Percentiles rank a stretch among this genome's conserved stretches.
Evolutionary conservation across 2,113 vertebrate species (phyloP).

Genomic region (Numida meleagris): DNA sequence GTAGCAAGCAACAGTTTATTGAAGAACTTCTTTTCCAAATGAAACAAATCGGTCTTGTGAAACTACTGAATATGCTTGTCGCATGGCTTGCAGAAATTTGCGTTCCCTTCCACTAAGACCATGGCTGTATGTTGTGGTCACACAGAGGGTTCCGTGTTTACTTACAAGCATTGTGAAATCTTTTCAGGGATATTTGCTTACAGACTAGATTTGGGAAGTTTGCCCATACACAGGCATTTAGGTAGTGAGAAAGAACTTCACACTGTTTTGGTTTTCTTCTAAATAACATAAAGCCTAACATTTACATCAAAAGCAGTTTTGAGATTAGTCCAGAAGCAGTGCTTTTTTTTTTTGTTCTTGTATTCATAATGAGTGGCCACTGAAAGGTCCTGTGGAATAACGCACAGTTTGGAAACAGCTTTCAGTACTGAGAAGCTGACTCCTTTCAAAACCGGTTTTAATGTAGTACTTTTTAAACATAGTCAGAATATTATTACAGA

Average conservation of each 20-base stretch:
- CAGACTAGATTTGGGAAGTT: background rate
- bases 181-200: background rate
- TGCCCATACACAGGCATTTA: background rate
- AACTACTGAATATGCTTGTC: background rate
- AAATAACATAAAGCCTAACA: background rate
- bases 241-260: background rate
- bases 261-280: background rate
- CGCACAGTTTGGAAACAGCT: background rate
- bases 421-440: background rate
- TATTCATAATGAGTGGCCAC: background rate
- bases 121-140: background rate
- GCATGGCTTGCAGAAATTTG: background rate
- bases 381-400: background rate
- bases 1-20: background rate
- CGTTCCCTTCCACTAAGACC: background rate
- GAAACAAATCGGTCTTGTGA: background rate
- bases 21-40: background rate
- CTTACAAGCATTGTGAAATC: background rate
- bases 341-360: background rate
- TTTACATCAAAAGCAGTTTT: background rate
- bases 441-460: conserved; percentile 7
- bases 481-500: background rate
- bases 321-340: background rate
- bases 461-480: background rate
- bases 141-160: background rate